phyloP scores from a whole-genome alignment of 2,888 invertebrate species.

The Napeogenes inachia region DNA sequence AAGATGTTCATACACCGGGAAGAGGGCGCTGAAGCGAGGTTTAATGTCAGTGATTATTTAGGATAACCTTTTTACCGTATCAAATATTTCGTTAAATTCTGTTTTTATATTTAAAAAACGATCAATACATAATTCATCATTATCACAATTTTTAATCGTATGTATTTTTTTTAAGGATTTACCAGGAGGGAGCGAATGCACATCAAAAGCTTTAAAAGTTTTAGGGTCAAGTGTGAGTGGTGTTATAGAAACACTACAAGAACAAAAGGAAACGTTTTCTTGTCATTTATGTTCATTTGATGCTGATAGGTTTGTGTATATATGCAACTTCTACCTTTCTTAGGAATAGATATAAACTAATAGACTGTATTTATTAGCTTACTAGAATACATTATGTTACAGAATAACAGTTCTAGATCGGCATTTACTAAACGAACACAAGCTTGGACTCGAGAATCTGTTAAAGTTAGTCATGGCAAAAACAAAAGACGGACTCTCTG shows the following conservation, averaged over 20 bases:
- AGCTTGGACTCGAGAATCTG: constrained; percentile 60
- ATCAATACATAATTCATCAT: too few relatives aligned
- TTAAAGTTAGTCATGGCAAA: constrained; percentile 65
- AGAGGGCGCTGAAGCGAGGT: constrained; percentile 37
- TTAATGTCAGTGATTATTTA: constrained; percentile 23
- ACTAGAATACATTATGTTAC: constrained; percentile 25
- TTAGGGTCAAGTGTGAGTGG: constrained; percentile 32
- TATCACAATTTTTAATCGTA: too few relatives aligned
- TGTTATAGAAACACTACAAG: constrained; percentile 32
- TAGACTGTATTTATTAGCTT: too few relatives aligned
- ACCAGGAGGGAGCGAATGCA: constrained; percentile 45
- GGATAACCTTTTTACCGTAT: neutral
- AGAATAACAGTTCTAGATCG: constrained; percentile 68
- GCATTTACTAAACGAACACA: constrained; percentile 63
- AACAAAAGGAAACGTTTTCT: constrained; percentile 46
- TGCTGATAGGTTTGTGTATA: constrained; percentile 53
- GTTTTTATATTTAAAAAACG: too few relatives aligned
- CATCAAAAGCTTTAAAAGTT: constrained; percentile 50
- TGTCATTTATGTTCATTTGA: constrained; percentile 64
- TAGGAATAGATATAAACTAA: too few relatives aligned
- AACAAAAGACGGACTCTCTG: constrained; percentile 57
- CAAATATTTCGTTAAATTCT: too few relatives aligned
- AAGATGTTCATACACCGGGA: constrained; percentile 60
- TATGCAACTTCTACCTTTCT: neutral
- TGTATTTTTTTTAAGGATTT: constrained; percentile 38